Conservation (phyloP, 2,888 invertebrate species). For the Tenthredo scrophulariae region DNA sequence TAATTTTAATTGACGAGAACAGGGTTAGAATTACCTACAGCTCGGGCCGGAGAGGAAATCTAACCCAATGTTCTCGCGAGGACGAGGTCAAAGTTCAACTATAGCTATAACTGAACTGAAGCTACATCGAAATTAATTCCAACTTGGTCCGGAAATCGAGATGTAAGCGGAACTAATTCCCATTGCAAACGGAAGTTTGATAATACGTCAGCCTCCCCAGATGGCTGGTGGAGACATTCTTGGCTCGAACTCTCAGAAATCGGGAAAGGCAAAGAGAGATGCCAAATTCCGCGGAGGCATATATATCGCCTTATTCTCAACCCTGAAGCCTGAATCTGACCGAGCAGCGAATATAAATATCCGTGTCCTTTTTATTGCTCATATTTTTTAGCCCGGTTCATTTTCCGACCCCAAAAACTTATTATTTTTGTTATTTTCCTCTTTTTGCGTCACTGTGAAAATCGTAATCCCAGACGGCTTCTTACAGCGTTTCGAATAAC, state of each 20-base stretch:
- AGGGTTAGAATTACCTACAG: not conserved
- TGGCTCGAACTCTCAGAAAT: constrained; percentile 43
- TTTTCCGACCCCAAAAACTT: not conserved
- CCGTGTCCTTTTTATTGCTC: not conserved
- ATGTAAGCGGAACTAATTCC: constrained; percentile 49
- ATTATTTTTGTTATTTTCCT: not conserved
- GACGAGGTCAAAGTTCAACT: constrained; percentile 44
- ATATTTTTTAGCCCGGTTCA: not conserved
- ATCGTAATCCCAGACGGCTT: not conserved
- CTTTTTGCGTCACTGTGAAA: not conserved
- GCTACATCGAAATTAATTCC: constrained; percentile 49
- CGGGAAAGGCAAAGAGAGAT: constrained; percentile 8
- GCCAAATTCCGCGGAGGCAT: constrained; percentile 2
- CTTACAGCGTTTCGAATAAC: not conserved
- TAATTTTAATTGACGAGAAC: constrained; percentile 26
- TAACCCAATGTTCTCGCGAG: not conserved
- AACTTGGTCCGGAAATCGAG: constrained; percentile 52
- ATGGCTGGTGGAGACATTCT: constrained; percentile 44
- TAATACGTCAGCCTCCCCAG: constrained; percentile 45
- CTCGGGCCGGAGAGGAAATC: not conserved
- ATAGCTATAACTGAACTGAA: constrained; percentile 25
- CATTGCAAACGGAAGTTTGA: constrained; percentile 53
- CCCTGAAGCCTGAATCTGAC: constrained; percentile 29
- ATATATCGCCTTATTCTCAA: constrained; percentile 27
- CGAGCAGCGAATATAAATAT: constrained; percentile 1